Evolutionary conservation across 2,888 invertebrate genomes (phyloP), one percentile per base, ranked within the genome.

Genomic region (Watsonalla binaria): DNA sequence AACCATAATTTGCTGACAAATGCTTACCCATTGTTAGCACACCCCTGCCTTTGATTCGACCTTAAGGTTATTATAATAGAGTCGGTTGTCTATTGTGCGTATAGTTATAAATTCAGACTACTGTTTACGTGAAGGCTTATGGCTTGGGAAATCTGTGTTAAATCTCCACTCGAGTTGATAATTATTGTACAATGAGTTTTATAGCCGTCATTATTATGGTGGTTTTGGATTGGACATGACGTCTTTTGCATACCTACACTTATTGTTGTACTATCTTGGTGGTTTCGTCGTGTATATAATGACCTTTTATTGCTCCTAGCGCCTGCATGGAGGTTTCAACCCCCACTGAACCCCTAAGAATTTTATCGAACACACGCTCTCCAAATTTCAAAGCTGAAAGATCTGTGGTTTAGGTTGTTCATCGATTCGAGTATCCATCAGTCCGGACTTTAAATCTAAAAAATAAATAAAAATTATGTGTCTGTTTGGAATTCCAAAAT

Each of bases 1-100:
- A 60, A 68, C 69, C 68, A 65, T 70, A 58, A 72, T 62, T 70
- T 62, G 54, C 49, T 45, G 57, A 58, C 60, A 64, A 60, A 57
- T 58, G 62, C 55, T 61, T 54, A 58, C 54, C 55, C 37, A 59
- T 61, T 63, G 53, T 60, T 47, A 49, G 55, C 49, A 56, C 57
- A 56, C 24, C 33, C 51, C 47, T 46, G 42, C 6, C n/a, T 9
- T 35, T 47, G 6, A 24, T 51, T 6, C 33, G 11, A 49, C 14
- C 47, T 55, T 52, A 54, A 48, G 5, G 24, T 5, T 45, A 6
- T 37, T 48, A 47, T 14, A 48, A 53, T 62, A 70, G 51, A 49
- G 57, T 14, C n/a, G 49, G 13, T 15, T 49, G 39, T 49, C 48
- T 14, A 14, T 35, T 35, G 48, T n/a, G 4, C 33, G 34, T 8